Evolutionary conservation across 2,888 invertebrate species (phyloP), one percentile per base, ranked within the genome.

Genomic region (Dynastes tityus): DNA sequence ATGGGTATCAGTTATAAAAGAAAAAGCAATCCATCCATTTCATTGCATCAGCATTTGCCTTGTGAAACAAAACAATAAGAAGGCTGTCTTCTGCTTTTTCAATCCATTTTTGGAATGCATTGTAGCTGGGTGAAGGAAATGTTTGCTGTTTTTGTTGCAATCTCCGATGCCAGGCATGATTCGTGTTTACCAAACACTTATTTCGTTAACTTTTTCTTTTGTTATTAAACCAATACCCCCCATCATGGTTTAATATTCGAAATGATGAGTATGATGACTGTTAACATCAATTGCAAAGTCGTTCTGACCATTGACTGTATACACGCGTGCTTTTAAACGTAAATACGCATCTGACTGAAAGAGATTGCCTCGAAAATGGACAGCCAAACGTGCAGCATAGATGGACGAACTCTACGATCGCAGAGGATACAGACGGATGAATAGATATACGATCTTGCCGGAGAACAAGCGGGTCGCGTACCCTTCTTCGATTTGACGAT

Each of bases 401-500:
- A 65, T 40, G 65, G 32, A 65, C 65, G 37, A 13, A 37, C 40
- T 9, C 40, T 2, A 11, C 6, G 8, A 45, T 45, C 65, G 16
- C 6, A 37, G 65, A 40, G 40, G 65, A 40, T 40, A 65, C 45
- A 65, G 65, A 65, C n/a, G 65, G 65, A 65, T 22, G 40, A 16
- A 65, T 40, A 40, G 65, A 65, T 65, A 65, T 32, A 29, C 27
- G 63, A 29, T 13, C 64, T 29, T 32, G 1, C 32, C 13, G 29
- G 13, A 1, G 65, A 13, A 63, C 63, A 45, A 45, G 45, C 45
- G 45, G 40, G 32, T n/a, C 65, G 22, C 22, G 65, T 40, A 40
- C 65, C 13, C 65, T 40, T 65, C 65, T n/a, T 65, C 40, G 65
- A 65, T 65, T 37, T 65, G 65, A 65, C 65, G 65, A 65, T 65